These are phyloP conservation scores for Blastomussa wellsi DNA, from an alignment of 92 coral and sea anemone species.

Conservation along the genomic window DNA sequence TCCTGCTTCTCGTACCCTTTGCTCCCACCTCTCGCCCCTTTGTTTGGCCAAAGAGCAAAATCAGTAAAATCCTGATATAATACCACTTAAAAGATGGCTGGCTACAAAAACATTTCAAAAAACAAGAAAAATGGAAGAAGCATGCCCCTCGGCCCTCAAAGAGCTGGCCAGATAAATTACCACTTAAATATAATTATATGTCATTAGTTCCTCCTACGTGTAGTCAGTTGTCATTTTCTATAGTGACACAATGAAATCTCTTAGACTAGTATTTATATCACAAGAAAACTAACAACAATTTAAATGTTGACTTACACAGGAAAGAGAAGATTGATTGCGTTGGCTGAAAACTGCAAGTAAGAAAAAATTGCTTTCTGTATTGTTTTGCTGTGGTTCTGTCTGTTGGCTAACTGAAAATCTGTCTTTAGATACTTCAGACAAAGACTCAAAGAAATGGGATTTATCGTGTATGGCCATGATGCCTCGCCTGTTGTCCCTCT, in stretches of 20 bases:
- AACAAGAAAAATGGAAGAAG: too few species aligned
- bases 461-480: slow-evolving; percentile 96
- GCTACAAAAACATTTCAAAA: too few species aligned
- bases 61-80: too few species aligned
- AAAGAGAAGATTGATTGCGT: slow-evolving; percentile 56
- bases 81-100: too few species aligned
- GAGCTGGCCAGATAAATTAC: too few species aligned
- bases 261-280: neutral
- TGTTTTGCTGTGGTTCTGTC: neutral
- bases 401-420: neutral
- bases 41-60: too few species aligned
- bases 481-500: slow-evolving; percentile 94
- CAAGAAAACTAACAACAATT: neutral
- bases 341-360: slow-evolving; percentile 90
- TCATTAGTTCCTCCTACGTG: too few species aligned
- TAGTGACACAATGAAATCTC: neutral
- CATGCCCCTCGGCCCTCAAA: too few species aligned
- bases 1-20: too few species aligned
- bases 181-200: too few species aligned
- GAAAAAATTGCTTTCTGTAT: neutral
- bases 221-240: too few species aligned
- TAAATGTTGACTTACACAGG: slow-evolving; percentile 46
- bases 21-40: too few species aligned
- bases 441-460: slow-evolving; percentile 88
- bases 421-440: slow-evolving; percentile 82